phyloP scores from a whole-genome alignment of 2,888 invertebrate species.

The Ennomos erosarius region DNA sequence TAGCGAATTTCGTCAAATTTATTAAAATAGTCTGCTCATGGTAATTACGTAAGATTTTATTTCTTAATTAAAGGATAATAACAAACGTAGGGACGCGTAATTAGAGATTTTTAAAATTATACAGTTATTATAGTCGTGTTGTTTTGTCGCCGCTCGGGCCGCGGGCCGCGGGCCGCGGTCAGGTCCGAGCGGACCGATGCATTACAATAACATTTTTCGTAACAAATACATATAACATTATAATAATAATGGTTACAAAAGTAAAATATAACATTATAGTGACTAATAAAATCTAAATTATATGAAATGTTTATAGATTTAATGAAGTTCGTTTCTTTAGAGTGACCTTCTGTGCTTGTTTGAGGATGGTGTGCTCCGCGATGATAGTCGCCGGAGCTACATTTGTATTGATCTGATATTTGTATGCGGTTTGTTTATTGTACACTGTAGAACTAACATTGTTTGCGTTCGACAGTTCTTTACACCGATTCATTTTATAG shows the following conservation, averaged over 20 bases:
- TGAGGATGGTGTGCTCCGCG: conserved; percentile 72
- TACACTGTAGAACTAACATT: conserved; percentile 83
- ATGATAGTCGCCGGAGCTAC: conserved; percentile 71
- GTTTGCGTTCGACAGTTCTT: conserved; percentile 83
- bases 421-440: conserved; percentile 77
- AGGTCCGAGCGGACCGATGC: conserved; percentile 64
- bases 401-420: conserved; percentile 67
- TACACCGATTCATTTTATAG: conserved; percentile 84
- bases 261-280: conserved; percentile 85
- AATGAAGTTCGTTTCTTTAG: conserved; percentile 82
- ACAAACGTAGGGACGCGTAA: conserved; percentile 85
- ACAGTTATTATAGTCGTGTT: conserved; percentile 83
- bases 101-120: conserved; percentile 85
- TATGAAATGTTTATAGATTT: conserved; percentile 85
- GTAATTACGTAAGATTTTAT: conserved; percentile 84
- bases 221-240: conserved; percentile 85
- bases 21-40: conserved; percentile 85
- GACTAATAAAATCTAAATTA: conserved; percentile 84
- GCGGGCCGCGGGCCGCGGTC: too few species aligned
- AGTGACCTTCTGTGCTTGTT: conserved; percentile 81
- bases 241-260: conserved; percentile 84
- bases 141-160: conserved; percentile 69
- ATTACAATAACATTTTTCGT: conserved; percentile 80
- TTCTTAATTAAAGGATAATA: conserved; percentile 85
- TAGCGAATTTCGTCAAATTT: conserved; percentile 83